phyloP scores from a whole-genome alignment of 1,140 invertebrate genomes.

The Trypoxylus dichotomus region DNA sequence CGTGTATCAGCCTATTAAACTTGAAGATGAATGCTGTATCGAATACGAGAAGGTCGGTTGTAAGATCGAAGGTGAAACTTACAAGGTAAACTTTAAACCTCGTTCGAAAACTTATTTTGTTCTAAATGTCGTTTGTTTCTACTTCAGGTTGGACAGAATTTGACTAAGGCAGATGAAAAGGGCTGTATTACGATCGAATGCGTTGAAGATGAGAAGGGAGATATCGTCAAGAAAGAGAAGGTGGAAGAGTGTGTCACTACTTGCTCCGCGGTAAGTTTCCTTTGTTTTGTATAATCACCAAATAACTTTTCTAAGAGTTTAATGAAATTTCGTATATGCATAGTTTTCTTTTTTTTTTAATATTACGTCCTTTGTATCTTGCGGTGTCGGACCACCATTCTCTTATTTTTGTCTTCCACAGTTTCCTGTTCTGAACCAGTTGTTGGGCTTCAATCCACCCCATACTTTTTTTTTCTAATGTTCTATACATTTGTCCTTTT shows the following conservation, averaged over 20 bases:
- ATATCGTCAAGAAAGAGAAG: not conserved
- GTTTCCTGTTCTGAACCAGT: too few relatives aligned
- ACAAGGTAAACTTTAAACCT: conserved; percentile 45
- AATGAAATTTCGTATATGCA: too few relatives aligned
- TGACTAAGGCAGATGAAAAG: conserved; percentile 58
- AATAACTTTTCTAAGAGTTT: too few relatives aligned
- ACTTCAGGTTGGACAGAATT: conserved; percentile 59
- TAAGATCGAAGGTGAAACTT: conserved; percentile 52
- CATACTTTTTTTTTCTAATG: too few relatives aligned
- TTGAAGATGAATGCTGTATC: not conserved
- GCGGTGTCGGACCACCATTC: too few relatives aligned
- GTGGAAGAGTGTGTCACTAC: not conserved
- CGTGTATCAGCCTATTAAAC: not conserved
- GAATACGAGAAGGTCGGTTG: not conserved
- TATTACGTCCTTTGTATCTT: too few relatives aligned
- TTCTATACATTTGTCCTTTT: too few relatives aligned
- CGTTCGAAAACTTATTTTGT: not conserved
- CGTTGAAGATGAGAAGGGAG: conserved; percentile 46
- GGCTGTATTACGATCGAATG: conserved; percentile 66
- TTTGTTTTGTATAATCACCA: too few relatives aligned
- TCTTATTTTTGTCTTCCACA: too few relatives aligned
- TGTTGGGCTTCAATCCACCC: too few relatives aligned
- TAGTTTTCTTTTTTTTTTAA: too few relatives aligned
- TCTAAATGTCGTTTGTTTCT: not conserved
- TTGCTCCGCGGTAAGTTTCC: not conserved